These are phyloP conservation scores for Haliclystus octoradiatus DNA, from an alignment of 30 jellyfish, hydroid and myxozoan genomes.

Conservation along the genomic window DNA sequence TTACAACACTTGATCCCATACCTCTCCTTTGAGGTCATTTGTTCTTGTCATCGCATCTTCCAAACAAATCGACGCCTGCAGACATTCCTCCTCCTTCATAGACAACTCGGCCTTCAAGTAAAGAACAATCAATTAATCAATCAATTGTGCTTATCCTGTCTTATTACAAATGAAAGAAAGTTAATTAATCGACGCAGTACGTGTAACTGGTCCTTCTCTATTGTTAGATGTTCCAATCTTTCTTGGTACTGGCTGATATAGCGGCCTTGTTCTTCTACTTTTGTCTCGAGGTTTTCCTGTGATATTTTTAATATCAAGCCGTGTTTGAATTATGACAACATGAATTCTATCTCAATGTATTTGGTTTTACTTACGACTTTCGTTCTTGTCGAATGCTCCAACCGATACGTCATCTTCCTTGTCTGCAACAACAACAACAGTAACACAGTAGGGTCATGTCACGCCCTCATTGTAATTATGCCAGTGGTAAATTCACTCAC, in stretches of 20 bases:
- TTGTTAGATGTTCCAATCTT: constrained; percentile 39
- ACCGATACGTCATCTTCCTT: constrained; percentile 49
- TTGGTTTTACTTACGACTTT: constrained; percentile 45
- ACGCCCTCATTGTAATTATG: too few relatives aligned
- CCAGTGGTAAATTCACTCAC: too few relatives aligned
- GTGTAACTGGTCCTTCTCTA: constrained; percentile 60
- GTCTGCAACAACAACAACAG: constrained; percentile 21
- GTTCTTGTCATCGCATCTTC: constrained; percentile 82
- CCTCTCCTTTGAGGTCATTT: constrained; percentile 67
- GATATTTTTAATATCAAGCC: background rate
- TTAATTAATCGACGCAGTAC: constrained; percentile 14
- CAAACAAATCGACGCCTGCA: constrained; percentile 51
- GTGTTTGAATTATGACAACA: too few relatives aligned
- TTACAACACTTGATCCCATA: too few relatives aligned
- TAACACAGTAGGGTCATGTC: too few relatives aligned
- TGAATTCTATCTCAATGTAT: too few relatives aligned
- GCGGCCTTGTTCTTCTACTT: constrained; percentile 83
- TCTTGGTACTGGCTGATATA: constrained; percentile 56
- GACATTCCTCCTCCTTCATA: constrained; percentile 67
- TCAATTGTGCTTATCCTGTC: background rate
- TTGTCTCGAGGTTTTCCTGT: constrained; percentile 77
- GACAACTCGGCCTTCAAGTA: constrained; percentile 62
- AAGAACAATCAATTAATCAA: background rate
- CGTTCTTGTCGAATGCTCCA: constrained; percentile 55
- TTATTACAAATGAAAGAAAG: background rate